Evolutionary conservation across 2,888 invertebrate genomes (phyloP), one percentile per base, ranked within the genome.

Genomic region (Erannis defoliaria): DNA sequence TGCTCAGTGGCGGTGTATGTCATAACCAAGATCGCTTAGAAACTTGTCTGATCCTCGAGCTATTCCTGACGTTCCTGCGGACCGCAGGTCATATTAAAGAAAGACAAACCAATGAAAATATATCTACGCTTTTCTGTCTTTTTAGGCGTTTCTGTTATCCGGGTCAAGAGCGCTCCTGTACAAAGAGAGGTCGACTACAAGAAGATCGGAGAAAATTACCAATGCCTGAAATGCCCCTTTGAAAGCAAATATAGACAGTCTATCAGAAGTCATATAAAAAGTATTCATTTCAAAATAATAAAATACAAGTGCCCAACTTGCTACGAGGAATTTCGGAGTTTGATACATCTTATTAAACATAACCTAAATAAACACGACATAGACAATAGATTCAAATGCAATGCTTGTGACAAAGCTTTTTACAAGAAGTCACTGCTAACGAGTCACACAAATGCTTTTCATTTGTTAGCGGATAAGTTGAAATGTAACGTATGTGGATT

Each of bases 381-480:
- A 19, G 60, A 61, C 19, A 3, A 50, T 3, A 42, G 60, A 8
- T 38, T 21, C 19, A 61, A 55, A 29, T 61, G 60, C 19, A 55
- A 49, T 12, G 60, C 55, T 14, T 61, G 60, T 29, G 54, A 50
- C 5, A 29, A 21, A n/a, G 0, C 6, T 1, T 61, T 37, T n/a
- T 23, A 5, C 3, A 0, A 9, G 4, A 14, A 26, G 1, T 0
- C 3, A 9, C 2, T 0, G 0, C 16, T 55, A 0, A 23, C 5
- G 0, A 9, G 19, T 0, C 60, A 60, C 14, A 43, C n/a, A 8
- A 10, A 21, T 1, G 3, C 10, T 1, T 60, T 29, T 21, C 60
- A 60, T 26, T 43, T 43, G 60, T 26, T 60, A 26, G 60, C 42
- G 0, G 37, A 43, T 2, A 59, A 37, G 16, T 2, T 8, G 5